Percentiles rank a stretch among this genome's conserved stretches.
phyloP scores from a whole-genome alignment of 2,113 vertebrate genomes.

The Colistium nudipinnis region DNA sequence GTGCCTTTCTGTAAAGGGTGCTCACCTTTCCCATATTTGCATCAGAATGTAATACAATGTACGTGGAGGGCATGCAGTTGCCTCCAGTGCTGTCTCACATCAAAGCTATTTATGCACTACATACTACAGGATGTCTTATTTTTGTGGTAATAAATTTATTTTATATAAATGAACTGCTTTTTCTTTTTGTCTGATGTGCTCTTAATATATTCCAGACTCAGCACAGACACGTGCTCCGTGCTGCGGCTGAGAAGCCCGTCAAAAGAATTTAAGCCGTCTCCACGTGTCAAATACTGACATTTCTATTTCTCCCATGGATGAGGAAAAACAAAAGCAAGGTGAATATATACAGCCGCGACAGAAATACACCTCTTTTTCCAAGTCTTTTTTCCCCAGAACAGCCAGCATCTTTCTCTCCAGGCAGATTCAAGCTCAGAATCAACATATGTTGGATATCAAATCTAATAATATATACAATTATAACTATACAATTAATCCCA shows the following conservation, averaged over 20 bases:
- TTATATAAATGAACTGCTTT: constrained; percentile 66
- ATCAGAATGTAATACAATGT: constrained; percentile 61
- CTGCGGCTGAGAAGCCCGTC: not conserved
- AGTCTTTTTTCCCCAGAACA: constrained; percentile 22
- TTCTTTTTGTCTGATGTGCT: constrained; percentile 33
- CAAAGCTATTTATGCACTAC: constrained; percentile 79
- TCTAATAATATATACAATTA: not conserved
- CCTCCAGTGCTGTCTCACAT: constrained; percentile 49
- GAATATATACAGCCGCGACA: not conserved
- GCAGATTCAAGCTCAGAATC: constrained; percentile 29
- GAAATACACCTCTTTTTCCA: not conserved
- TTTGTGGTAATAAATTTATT: constrained; percentile 82
- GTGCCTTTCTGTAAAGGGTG: constrained; percentile 78
- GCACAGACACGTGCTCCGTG: not conserved
- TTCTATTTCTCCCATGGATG: constrained; percentile 22
- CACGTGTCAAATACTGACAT: constrained; percentile 9
- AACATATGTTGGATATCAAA: not conserved
- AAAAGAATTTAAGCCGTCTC: constrained; percentile 15
- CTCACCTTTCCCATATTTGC: constrained; percentile 57
- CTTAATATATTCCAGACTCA: constrained; percentile 7
- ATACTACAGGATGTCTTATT: constrained; percentile 71
- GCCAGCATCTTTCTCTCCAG: constrained; percentile 24
- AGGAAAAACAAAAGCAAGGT: constrained; percentile 14
- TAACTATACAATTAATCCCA: not conserved
- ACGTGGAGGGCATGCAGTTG: constrained; percentile 36